phyloP scores from a whole-genome alignment of 1,140 invertebrate species.

The Archivesica marissinica region DNA sequence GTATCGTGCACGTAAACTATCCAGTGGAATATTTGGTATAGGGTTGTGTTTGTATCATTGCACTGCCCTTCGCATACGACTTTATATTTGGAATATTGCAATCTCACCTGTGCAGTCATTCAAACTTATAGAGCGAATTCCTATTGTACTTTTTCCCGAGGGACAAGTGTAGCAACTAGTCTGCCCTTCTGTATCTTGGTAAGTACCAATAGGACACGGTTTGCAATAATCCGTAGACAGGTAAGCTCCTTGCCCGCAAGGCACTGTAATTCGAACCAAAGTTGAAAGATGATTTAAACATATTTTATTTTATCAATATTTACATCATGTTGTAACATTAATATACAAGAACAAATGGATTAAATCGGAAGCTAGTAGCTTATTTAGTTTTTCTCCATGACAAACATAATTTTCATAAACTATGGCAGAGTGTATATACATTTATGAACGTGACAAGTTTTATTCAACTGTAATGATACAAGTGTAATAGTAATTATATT shows the following conservation, averaged over 20 bases:
- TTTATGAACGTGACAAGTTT: too few species aligned
- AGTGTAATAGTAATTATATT: too few species aligned
- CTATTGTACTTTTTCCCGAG: constrained; percentile 7
- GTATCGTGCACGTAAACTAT: not conserved
- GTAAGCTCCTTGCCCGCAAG: constrained; percentile 2
- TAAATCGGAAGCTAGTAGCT: too few species aligned
- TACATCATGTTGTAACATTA: too few species aligned
- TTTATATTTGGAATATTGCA: not conserved
- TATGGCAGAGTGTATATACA: too few species aligned
- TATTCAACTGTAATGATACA: too few species aligned
- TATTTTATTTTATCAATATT: too few species aligned
- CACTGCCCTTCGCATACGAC: not conserved
- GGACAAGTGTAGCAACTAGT: not conserved
- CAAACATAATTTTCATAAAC: too few species aligned
- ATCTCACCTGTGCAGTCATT: constrained; percentile 15
- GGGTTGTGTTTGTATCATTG: not conserved
- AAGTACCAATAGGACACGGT: constrained; percentile 7
- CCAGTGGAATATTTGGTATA: not conserved
- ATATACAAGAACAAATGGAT: too few species aligned
- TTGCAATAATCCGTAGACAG: constrained; percentile 4
- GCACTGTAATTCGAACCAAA: not conserved
- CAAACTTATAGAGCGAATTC: not conserved
- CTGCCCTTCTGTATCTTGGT: not conserved
- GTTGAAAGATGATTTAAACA: not conserved
- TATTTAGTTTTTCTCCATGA: too few species aligned